Conservation (phyloP, 2,888 invertebrate species). For the Philonicus albiceps region DNA sequence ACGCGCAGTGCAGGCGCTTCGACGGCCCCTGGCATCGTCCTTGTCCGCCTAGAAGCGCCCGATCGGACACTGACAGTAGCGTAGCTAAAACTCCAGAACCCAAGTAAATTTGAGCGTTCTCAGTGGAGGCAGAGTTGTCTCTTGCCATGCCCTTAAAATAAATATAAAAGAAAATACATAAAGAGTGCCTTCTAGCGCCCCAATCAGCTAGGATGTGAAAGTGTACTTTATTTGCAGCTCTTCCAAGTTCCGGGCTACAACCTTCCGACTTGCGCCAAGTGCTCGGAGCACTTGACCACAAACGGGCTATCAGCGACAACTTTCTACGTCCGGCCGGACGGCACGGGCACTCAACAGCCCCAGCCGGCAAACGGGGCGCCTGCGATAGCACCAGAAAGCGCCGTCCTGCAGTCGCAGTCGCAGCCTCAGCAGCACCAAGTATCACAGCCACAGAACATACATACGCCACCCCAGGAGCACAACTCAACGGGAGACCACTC, state of each 20-base stretch:
- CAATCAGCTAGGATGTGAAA: neutral
- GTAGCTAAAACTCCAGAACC: neutral
- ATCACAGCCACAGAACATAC: conserved; percentile 44
- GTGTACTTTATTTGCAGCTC: conserved; percentile 53
- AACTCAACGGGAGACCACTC: neutral
- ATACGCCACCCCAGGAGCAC: neutral
- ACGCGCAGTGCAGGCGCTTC: conserved; percentile 2
- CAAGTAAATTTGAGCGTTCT: neutral
- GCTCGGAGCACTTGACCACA: conserved; percentile 62
- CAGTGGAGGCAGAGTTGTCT: neutral
- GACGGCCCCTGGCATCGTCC: neutral
- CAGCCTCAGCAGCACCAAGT: conserved; percentile 51
- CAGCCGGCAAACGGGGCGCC: conserved; percentile 53
- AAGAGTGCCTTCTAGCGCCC: neutral
- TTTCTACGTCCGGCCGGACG: conserved; percentile 54
- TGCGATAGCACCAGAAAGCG: conserved; percentile 52
- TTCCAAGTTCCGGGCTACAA: conserved; percentile 64
- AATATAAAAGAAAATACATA: neutral
- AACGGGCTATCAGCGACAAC: conserved; percentile 54
- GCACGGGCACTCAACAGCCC: conserved; percentile 48
- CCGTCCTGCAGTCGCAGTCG: conserved; percentile 50
- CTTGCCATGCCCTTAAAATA: conserved; percentile 3
- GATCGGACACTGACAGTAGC: neutral
- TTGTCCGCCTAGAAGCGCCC: neutral
- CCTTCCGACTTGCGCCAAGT: conserved; percentile 63